Evolutionary conservation across 1,140 invertebrate genomes (phyloP), one percentile per base, ranked within the genome.

Genomic region (Polypedilum vanderplanki): DNA sequence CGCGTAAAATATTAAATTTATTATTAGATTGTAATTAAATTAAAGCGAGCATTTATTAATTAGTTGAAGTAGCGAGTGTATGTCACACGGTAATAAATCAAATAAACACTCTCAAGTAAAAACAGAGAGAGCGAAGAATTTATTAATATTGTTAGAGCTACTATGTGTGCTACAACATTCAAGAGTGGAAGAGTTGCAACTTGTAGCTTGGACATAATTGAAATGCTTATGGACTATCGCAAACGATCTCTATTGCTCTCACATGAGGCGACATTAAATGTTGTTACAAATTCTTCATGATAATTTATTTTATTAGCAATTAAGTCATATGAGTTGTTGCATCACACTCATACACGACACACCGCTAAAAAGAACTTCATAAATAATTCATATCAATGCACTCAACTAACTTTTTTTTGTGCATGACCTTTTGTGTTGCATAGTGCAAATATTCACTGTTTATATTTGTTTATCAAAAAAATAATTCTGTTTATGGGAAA

Each of bases 341-440:
- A 33, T 33, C 24, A 33, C 24, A 33, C 24, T 33, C 24, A 33
- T 5, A 33, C 24, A 33, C 5, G 24, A 33, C 24, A 5, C 24
- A 33, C 24, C 24, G 24, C 24, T 1, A 33, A 33, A 33, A 5
- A 33, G 24, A 33, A 33, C n/a, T n/a, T 57, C 46, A 70, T 70
- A 70, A 70, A 70, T 70, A 70, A 70, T 70, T 70, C 65, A 70
- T 70, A 20, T 70, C 65, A 22, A 57, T 1, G 0, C 9, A 57
- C 41, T 46, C 8, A 7, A 22, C 18, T 70, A 20, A n/a, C 7
- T 18, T 70, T 70, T 22, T 70, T 18, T 18, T 70, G 17, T n/a
- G 17, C 17, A 70, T 18, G 65, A 70, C 18, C 65, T 70, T 70
- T 70, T 70, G 17, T 20, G 65, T 70, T 70, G 5, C n/a, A 20